Evolutionary conservation across 1,140 invertebrate species (phyloP).

Genomic region (Asobara japonica): DNA sequence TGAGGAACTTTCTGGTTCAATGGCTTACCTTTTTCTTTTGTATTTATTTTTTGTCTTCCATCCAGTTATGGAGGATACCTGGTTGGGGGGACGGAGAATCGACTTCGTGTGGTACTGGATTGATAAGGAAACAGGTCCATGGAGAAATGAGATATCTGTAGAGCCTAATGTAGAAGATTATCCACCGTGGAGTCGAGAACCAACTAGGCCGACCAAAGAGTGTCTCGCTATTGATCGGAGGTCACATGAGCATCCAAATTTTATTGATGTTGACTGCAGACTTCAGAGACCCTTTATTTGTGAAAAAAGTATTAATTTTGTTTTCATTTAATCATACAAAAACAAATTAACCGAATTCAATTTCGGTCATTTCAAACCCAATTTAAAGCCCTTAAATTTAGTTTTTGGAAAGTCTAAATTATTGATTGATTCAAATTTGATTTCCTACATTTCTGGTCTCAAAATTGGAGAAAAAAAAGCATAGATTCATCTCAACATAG

Average conservation of each 20-base stretch:
- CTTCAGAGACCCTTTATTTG: constrained; percentile 47
- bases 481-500: too few species aligned
- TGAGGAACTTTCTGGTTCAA: constrained; percentile 16
- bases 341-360: too few species aligned
- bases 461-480: too few species aligned
- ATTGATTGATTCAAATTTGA: too few species aligned
- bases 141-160: constrained; percentile 35
- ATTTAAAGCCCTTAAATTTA: too few species aligned
- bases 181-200: constrained; percentile 46
- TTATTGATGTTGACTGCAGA: constrained; percentile 48
- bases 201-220: constrained; percentile 42
- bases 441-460: too few species aligned
- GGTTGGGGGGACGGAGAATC: constrained; percentile 44
- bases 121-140: constrained; percentile 22
- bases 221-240: constrained; percentile 45
- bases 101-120: constrained; percentile 46
- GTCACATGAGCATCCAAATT: constrained; percentile 42
- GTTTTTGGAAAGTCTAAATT: too few species aligned
- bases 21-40: constrained; percentile 11
- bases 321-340: too few species aligned
- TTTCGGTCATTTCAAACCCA: too few species aligned
- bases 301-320: constrained; percentile 46
- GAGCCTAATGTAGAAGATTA: constrained; percentile 41
- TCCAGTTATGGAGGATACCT: constrained; percentile 45
- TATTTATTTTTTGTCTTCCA: background rate